Evolutionary conservation across 2,113 vertebrate species (phyloP), one percentile per base, ranked within the genome.

Genomic region (Toxotes chatareus): DNA sequence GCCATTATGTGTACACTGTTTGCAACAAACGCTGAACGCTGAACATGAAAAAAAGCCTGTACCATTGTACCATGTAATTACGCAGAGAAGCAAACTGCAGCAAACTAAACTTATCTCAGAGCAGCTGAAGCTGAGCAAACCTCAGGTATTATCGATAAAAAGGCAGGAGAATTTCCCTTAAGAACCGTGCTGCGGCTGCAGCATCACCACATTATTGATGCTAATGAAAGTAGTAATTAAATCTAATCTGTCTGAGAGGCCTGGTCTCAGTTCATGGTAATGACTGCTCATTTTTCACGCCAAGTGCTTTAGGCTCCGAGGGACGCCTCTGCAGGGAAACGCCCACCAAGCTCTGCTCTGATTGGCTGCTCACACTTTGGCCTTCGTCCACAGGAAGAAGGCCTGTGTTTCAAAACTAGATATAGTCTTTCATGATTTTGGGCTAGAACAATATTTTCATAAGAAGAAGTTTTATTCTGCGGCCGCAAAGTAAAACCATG

Each of bases 151-250:
- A 65, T 72, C 32, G 27, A 85, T 82, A 47, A 77, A 67, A 78
- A 59, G 4, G n/a, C 49, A 32, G 73, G 57, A 46, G 55, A 36
- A 6, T 49, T 60, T 32, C 62, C 67, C 51, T 84, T 67, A 61
- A 76, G 27, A 27, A 81, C 67, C 21, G 63, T 31, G 31, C n/a
- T 57, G 46, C 32, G 56, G 34, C 71, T 66, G 67, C 80, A 27
- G 72, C 79, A 47, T n/a, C 23, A 82, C 78, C 47, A 63, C 60
- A 72, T 71, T 84, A 87, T 38, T 73, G 73, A 86, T 79, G 79
- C 69, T 90, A 91, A 93, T 91, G 83, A 56, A 76, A 67, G 73
- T 38, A 47, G 61, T 92, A 90, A 93, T 94, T 92, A 89, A 72
- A 82, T 90, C 78, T 91, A 88, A 93, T 91, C 86, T 61, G 69